Percentiles rank a stretch among this genome's conserved stretches.
These are phyloP conservation scores for Rhinoderma darwinii DNA, from an alignment of 2,113 vertebrate genomes.

Conservation along the genomic window DNA sequence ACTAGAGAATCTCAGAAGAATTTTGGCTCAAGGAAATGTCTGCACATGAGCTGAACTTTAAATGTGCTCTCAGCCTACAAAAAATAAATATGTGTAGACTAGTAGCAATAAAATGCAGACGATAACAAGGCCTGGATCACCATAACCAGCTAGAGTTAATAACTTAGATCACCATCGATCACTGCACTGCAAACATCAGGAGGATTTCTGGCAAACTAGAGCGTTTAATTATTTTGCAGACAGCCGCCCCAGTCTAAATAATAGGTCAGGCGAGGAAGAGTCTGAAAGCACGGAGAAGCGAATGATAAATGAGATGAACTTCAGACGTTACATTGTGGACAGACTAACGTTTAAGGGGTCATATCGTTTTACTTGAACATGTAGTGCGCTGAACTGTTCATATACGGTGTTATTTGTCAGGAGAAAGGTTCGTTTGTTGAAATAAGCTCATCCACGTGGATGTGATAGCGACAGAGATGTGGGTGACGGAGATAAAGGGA, in stretches of 20 bases:
- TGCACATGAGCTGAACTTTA: too few species aligned
- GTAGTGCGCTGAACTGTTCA: background rate
- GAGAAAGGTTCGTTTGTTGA: too few species aligned
- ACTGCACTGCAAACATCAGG: background rate
- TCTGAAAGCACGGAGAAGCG: background rate
- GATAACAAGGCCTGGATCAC: too few species aligned
- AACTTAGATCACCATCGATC: background rate
- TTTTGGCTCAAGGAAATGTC: too few species aligned
- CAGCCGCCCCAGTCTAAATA: background rate
- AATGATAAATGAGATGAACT: background rate
- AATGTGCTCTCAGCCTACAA: too few species aligned
- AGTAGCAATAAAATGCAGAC: too few species aligned
- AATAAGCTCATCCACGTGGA: too few species aligned
- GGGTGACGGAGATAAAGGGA: too few species aligned
- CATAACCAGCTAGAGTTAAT: too few species aligned
- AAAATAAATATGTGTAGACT: too few species aligned
- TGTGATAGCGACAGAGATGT: too few species aligned
- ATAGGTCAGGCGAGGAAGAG: conserved; percentile 3
- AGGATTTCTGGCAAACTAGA: background rate
- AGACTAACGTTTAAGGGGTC: background rate
- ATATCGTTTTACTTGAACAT: background rate
- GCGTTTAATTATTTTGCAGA: conserved; percentile 18
- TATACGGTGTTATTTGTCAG: background rate
- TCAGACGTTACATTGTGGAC: background rate
- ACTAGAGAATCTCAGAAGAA: too few species aligned